A percentile compares a stretch with the other conserved stretches of the same genome.
Evolutionary conservation across 2,888 invertebrate genomes (phyloP).

Genomic region (Rapana venosa): DNA sequence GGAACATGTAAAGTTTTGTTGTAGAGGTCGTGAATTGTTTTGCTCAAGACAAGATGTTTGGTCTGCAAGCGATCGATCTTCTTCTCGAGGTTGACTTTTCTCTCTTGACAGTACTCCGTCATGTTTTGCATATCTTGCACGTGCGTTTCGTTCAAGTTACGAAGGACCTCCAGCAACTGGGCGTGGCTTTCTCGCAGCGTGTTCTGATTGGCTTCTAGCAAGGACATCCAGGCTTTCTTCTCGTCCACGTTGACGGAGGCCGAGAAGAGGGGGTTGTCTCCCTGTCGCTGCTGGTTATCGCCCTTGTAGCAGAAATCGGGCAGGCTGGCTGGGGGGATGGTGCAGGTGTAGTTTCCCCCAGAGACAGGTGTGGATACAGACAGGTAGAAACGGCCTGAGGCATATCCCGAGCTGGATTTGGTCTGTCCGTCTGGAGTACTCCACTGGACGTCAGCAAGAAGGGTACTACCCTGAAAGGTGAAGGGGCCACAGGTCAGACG

Average conservation of each 20-base stretch:
- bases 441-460: background rate
- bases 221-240: background rate
- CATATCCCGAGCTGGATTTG: background rate
- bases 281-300: background rate
- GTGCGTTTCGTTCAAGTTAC: background rate
- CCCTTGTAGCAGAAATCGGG: background rate
- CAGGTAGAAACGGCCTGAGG: background rate
- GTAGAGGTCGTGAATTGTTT: too few relatives aligned
- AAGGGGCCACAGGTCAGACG: slow-evolving; percentile 27
- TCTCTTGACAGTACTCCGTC: background rate
- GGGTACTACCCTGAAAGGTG: background rate
- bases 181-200: background rate
- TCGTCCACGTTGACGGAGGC: background rate
- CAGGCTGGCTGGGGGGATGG: background rate
- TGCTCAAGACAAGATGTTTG: too few relatives aligned
- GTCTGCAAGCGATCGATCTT: too few relatives aligned
- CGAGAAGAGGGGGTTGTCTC: background rate
- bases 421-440: background rate
- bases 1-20: too few relatives aligned
- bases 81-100: background rate
- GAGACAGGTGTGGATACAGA: background rate
- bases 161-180: background rate
- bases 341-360: background rate
- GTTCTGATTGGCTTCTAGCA: background rate
- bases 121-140: background rate